Evolutionary conservation across 2,113 vertebrate species (phyloP), one percentile per base, ranked within the genome.

Genomic region (Etheostoma cragini): DNA sequence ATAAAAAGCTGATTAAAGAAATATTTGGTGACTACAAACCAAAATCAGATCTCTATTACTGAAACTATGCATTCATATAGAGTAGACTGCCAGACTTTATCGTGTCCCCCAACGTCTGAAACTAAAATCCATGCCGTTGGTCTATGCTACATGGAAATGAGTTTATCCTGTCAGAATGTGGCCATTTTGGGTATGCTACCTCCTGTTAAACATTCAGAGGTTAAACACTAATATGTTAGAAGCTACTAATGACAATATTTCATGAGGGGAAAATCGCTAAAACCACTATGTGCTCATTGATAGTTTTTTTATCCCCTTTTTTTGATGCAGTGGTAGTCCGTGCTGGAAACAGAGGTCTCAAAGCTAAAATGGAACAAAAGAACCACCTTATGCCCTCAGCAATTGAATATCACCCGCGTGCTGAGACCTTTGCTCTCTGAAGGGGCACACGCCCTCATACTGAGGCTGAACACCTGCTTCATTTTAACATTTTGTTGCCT

Each of bases 361-460:
- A 61, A 89, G 82, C 78, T 53, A 62, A 83, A 80, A 65, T 38
- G 22, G 67, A 78, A 56, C 64, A 72, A 81, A 81, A 78, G n/a
- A 84, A 83, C 8, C 69, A 80, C 73, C 75, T 77, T 75, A 84
- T 78, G 76, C 83, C 89, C 85, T 81, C 45, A 87, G 86, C 82
- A 81, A 78, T 67, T 30, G 82, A 88, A 76, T 77, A 86, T 90
- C 81, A 89, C 52, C 66, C 60, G 56, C 24, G 8, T 80, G 67
- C 82, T 52, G 71, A 84, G 79, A 86, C 85, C 83, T 86, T 86
- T 83, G 47, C 80, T 73, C 73, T 80, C 38, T 21, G n/a, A 85
- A 82, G 85, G 84, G 66, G 62, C 57, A 62, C 52, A 61, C 1
- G 17, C 49, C 82, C 73, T 65, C 60, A 74, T 69, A 74, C 72